Conservation (phyloP, 2,888 invertebrate genomes). For the Strigamia transsilvanica region DNA sequence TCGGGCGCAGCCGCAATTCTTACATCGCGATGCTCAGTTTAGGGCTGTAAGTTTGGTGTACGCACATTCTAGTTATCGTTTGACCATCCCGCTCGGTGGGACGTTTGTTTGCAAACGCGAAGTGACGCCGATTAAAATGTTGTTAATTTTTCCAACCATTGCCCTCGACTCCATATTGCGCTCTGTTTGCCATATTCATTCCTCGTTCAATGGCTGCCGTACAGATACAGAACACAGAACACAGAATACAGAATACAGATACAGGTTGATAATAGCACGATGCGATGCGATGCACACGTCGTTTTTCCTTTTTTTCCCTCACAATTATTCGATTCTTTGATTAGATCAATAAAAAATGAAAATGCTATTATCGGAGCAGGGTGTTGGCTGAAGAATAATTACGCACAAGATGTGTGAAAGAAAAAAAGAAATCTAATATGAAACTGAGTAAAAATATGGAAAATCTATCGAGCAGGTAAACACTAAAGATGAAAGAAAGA, state of each 20-base stretch:
- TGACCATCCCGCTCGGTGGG: conserved; percentile 53
- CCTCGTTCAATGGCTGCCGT: conserved; percentile 24
- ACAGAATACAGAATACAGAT: too few species aligned
- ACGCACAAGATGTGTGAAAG: too few species aligned
- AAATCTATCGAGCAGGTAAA: too few species aligned
- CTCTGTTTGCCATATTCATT: neutral
- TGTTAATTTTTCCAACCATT: neutral
- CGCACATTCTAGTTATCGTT: conserved; percentile 58
- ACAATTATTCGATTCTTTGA: neutral
- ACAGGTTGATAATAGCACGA: too few species aligned
- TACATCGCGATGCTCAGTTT: conserved; percentile 88
- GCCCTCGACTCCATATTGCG: neutral
- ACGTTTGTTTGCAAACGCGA: conserved; percentile 56
- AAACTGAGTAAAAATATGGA: too few species aligned
- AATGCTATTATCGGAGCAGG: too few species aligned
- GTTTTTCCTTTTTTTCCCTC: too few species aligned
- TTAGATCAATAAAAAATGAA: neutral
- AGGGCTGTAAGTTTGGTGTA: conserved; percentile 54
- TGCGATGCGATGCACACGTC: too few species aligned
- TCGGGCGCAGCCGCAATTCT: conserved; percentile 95
- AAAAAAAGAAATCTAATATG: too few species aligned
- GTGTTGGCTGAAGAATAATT: too few species aligned
- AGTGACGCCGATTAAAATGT: neutral
- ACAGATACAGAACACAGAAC: too few species aligned
- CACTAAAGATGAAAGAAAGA: too few species aligned